Conservation (phyloP, 1,140 invertebrate genomes). For the Solenopsis fugax region DNA sequence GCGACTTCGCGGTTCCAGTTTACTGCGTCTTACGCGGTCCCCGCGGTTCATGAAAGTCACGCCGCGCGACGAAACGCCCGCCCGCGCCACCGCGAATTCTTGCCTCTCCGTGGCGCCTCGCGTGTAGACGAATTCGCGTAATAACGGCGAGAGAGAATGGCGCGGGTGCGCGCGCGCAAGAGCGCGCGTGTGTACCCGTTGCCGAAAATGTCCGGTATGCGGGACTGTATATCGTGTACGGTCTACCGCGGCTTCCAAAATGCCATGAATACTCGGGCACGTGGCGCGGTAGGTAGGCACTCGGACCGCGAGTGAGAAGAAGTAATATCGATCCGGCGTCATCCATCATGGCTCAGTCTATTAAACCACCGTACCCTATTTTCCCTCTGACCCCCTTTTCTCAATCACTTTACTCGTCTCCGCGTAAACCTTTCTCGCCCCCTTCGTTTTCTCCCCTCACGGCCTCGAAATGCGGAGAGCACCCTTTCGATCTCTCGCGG, state of each 20-base stretch:
- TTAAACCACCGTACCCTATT: constrained; percentile 78
- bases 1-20: not conserved
- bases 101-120: constrained; percentile 42
- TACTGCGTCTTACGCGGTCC: not conserved
- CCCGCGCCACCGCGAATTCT: constrained; percentile 62
- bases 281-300: constrained; percentile 56
- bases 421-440: constrained; percentile 37
- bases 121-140: constrained; percentile 67
- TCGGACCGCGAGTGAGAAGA: constrained; percentile 66
- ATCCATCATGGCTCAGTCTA: constrained; percentile 82
- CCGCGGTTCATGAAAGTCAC: constrained; percentile 26
- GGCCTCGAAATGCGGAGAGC: not conserved
- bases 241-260: constrained; percentile 67
- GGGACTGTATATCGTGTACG: constrained; percentile 53
- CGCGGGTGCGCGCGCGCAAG: not conserved
- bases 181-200: not conserved
- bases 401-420: constrained; percentile 79
- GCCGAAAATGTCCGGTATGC: constrained; percentile 73
- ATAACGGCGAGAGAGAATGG: constrained; percentile 53
- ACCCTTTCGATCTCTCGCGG: constrained; percentile 17
- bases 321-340: constrained; percentile 79
- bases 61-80: constrained; percentile 13
- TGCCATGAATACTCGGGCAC: constrained; percentile 67
- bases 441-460: constrained; percentile 7
- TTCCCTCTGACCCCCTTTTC: constrained; percentile 77